A percentile compares a stretch with the other conserved stretches of the same genome.
phyloP scores from a whole-genome alignment of 2,888 invertebrate species.

The Biston stratarius region DNA sequence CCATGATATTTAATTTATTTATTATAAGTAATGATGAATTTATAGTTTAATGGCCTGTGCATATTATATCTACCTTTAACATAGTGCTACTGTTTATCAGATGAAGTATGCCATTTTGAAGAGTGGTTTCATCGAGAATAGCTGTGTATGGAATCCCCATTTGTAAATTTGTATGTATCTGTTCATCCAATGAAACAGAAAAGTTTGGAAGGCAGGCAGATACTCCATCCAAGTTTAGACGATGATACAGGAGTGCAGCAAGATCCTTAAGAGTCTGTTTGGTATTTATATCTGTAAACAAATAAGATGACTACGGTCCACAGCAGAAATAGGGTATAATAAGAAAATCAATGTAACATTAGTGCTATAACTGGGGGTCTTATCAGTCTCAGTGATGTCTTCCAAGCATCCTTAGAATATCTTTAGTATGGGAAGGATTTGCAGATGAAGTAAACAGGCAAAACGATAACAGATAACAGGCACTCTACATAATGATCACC shows the following conservation, averaged over 20 bases:
- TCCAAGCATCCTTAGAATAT: no score
- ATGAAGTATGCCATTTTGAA: constrained; percentile 90
- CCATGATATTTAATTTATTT: no score
- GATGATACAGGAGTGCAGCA: constrained; percentile 61
- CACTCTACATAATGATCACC: no score
- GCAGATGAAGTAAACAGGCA: no score
- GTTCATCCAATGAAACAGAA: constrained; percentile 51
- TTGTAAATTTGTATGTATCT: constrained; percentile 73
- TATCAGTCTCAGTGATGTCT: no score
- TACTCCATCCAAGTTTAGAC: constrained; percentile 62
- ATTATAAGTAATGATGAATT: not conserved
- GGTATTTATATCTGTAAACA: constrained; percentile 54
- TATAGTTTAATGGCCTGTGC: not conserved
- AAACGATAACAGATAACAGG: no score
- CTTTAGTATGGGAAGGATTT: no score
- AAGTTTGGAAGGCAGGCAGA: constrained; percentile 69
- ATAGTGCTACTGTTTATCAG: constrained; percentile 89
- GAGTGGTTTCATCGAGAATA: constrained; percentile 88
- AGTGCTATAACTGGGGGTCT: no score
- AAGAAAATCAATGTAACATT: no score
- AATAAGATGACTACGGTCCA: not conserved
- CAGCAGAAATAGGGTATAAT: no score
- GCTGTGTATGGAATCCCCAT: constrained; percentile 91
- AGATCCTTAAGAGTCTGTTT: constrained; percentile 59
- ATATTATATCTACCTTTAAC: constrained; percentile 83